Evolutionary conservation across 2,113 vertebrate genomes (phyloP).

Genomic region (Cyanoramphus novaezelandiae): DNA sequence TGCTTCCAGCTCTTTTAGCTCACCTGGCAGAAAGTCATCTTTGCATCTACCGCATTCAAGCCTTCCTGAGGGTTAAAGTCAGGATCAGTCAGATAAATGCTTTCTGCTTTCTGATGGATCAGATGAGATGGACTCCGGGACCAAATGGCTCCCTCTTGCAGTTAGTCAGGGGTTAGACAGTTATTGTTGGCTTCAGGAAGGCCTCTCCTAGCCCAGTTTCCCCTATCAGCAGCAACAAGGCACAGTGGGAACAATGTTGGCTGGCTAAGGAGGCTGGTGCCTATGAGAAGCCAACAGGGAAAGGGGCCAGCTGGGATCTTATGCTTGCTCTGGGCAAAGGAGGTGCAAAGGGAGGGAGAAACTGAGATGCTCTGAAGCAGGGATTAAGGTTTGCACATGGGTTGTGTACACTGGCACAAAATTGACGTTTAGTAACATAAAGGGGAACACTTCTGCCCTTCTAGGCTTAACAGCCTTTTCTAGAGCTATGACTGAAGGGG

Average conservation of each 20-base stretch:
- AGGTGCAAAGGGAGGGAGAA: neutral
- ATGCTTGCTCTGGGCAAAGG: neutral
- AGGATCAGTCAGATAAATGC: neutral
- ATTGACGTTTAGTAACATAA: neutral
- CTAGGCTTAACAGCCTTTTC: neutral
- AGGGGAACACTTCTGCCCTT: neutral
- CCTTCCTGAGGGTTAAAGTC: neutral
- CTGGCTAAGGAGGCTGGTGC: neutral
- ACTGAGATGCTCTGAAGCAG: neutral
- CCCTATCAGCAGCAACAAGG: neutral
- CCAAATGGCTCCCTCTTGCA: neutral
- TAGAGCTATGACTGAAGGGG: neutral
- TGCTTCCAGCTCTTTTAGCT: constrained; percentile 3
- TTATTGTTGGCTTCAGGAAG: neutral
- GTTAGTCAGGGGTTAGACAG: neutral
- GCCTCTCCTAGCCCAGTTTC: neutral
- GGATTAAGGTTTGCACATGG: accelerated
- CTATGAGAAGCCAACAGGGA: neutral
- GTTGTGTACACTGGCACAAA: accelerated
- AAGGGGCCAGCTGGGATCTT: neutral
- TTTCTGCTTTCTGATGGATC: neutral
- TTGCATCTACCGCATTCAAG: neutral
- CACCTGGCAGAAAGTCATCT: neutral
- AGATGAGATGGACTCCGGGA: neutral
- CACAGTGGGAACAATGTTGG: neutral